A percentile compares a stretch with the other conserved stretches of the same genome.
These are phyloP conservation scores for Hyperoplus lanceolatus DNA, from an alignment of 2,797 vertebrate species.

Conservation along the genomic window DNA sequence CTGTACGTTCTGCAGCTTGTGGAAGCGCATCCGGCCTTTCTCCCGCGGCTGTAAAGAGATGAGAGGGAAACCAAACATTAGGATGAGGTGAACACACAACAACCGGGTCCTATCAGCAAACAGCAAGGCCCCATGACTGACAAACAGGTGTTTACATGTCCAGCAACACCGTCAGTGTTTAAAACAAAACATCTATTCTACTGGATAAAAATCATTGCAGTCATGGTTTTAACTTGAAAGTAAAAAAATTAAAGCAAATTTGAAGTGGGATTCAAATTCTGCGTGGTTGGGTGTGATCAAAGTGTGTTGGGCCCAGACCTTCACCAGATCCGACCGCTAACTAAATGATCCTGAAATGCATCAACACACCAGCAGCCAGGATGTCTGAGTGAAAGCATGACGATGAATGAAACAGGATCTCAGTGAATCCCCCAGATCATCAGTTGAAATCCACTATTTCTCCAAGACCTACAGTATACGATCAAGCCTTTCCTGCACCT, in stretches of 20 bases:
- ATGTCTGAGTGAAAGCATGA: slow-evolving; percentile 69
- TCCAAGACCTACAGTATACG: neutral
- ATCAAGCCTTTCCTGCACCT: neutral
- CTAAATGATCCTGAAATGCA: slow-evolving; percentile 47
- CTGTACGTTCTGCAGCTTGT: slow-evolving; percentile 98
- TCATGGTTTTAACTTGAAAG: slow-evolving; percentile 42
- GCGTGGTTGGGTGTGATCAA: slow-evolving; percentile 40
- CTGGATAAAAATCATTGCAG: slow-evolving; percentile 25
- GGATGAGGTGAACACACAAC: neutral
- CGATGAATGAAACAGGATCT: slow-evolving; percentile 45
- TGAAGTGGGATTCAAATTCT: slow-evolving; percentile 68
- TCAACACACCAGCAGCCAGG: slow-evolving; percentile 61
- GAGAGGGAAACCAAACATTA: slow-evolving; percentile 37
- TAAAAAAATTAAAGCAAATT: slow-evolving; percentile 52
- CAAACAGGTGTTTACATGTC: slow-evolving; percentile 38
- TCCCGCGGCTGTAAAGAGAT: slow-evolving; percentile 83
- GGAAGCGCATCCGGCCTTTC: slow-evolving; percentile 97
- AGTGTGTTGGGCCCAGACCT: slow-evolving; percentile 32
- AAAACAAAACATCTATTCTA: slow-evolving; percentile 23
- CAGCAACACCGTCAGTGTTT: slow-evolving; percentile 16
- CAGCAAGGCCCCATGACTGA: slow-evolving; percentile 52
- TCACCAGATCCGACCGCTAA: slow-evolving; percentile 14
- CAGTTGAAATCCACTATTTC: neutral
- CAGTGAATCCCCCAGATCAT: slow-evolving; percentile 14
- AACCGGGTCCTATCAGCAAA: slow-evolving; percentile 1